Evolutionary conservation across 2,888 invertebrate genomes (phyloP).

Genomic region (Aethes cnicana): DNA sequence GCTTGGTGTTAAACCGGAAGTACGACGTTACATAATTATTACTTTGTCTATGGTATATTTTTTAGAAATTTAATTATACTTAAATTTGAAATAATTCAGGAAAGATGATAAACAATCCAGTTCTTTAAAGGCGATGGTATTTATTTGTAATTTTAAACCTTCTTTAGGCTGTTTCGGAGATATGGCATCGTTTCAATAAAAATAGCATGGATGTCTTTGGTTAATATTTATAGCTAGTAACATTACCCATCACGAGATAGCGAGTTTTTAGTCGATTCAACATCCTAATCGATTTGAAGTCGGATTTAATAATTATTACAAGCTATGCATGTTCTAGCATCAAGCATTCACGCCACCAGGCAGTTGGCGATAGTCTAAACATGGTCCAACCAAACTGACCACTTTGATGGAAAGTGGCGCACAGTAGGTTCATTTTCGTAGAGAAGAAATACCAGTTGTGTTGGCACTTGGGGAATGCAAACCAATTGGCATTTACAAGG

Average conservation of each 20-base stretch:
- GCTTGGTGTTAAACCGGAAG: slow-evolving; percentile 5
- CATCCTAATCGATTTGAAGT: not conserved
- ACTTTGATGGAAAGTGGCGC: too few species aligned
- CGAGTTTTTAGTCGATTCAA: slow-evolving; percentile 5
- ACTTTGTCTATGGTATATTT: slow-evolving; percentile 2
- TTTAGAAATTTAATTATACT: too few species aligned
- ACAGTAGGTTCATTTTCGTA: too few species aligned
- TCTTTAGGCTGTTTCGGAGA: not conserved
- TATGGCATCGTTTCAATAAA: slow-evolving; percentile 22
- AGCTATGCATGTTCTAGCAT: not conserved
- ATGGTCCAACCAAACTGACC: too few species aligned
- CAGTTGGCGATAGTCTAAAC: too few species aligned
- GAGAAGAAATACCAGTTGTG: too few species aligned
- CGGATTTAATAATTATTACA: not conserved
- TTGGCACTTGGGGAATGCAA: too few species aligned
- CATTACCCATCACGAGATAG: slow-evolving; percentile 13
- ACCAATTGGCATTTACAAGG: too few species aligned
- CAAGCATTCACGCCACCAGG: not conserved
- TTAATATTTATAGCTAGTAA: slow-evolving; percentile 11
- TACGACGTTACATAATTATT: not conserved
- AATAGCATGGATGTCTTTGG: slow-evolving; percentile 5
- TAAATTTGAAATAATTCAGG: too few species aligned
- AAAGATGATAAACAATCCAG: not conserved
- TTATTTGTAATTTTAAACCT: not conserved
- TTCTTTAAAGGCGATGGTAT: not conserved